Evolutionary conservation across 2,113 vertebrate species (phyloP).

Genomic region (Pimephales promelas): DNA sequence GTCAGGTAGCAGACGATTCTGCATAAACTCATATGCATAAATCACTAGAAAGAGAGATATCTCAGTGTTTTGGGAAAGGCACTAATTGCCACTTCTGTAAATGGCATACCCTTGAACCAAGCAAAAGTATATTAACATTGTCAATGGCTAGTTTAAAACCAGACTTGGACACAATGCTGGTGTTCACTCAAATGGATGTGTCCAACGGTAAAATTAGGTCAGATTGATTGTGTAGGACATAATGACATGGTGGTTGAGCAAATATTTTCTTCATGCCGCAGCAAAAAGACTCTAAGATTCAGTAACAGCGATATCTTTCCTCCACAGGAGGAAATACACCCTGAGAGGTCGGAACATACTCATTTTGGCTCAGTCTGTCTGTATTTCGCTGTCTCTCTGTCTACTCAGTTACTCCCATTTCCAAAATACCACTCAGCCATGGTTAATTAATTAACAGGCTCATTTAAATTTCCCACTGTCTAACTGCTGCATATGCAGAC

Average conservation of each 20-base stretch:
- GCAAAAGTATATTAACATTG: background rate
- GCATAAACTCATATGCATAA: background rate
- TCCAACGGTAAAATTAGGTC: slow-evolving; percentile 18
- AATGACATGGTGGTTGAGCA: slow-evolving; percentile 14
- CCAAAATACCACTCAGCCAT: slow-evolving; percentile 53
- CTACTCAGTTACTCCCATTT: slow-evolving; percentile 62
- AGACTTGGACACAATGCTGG: slow-evolving; percentile 10
- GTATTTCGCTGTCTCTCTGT: slow-evolving; percentile 56
- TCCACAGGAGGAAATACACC: background rate
- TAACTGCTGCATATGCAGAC: slow-evolving; percentile 48
- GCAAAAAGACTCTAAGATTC: background rate
- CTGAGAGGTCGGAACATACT: background rate
- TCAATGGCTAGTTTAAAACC: slow-evolving; percentile 11
- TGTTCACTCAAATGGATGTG: slow-evolving; percentile 29
- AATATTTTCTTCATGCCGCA: slow-evolving; percentile 11
- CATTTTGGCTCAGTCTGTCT: background rate
- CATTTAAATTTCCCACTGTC: slow-evolving; percentile 59
- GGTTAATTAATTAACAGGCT: slow-evolving; percentile 66
- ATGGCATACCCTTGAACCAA: slow-evolving; percentile 11
- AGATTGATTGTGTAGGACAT: background rate
- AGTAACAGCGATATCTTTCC: background rate
- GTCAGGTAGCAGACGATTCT: background rate
- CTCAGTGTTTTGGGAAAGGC: slow-evolving; percentile 1
- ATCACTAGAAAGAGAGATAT: background rate
- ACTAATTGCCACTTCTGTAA: slow-evolving; percentile 28